Conservation (phyloP, 2,797 vertebrate genomes). For the Micrastur ruficollis region DNA sequence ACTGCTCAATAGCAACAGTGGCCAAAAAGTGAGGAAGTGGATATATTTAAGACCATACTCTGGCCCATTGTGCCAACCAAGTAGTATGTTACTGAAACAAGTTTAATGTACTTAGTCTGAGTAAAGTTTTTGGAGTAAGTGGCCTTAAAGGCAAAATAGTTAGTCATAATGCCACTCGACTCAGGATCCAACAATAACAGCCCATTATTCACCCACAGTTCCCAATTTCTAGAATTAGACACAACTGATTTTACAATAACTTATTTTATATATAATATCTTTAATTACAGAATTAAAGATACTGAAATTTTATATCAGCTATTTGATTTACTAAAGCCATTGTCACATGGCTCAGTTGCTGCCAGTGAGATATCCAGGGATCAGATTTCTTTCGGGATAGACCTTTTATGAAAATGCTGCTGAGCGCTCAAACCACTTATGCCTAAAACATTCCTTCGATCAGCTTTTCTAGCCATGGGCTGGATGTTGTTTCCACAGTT, state of each 20-base stretch:
- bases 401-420: not conserved
- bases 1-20: not conserved
- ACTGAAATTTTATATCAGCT: not conserved
- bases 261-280: no score
- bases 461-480: not conserved
- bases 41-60: not conserved
- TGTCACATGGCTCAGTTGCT: not conserved
- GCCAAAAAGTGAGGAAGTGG: not conserved
- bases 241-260: not conserved
- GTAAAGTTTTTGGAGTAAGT: not conserved
- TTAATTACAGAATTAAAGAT: not conserved
- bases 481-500: not conserved
- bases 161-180: not conserved
- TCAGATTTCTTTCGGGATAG: not conserved
- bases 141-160: not conserved
- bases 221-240: not conserved
- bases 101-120: not conserved
- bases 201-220: not conserved
- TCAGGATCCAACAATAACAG: not conserved
- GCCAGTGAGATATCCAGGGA: not conserved
- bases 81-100: not conserved
- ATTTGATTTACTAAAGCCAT: not conserved
- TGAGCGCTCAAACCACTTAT: not conserved
- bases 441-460: not conserved
- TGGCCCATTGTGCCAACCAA: not conserved